phyloP scores from a whole-genome alignment of 2,888 invertebrate species.

The Campopleginae sp. region DNA sequence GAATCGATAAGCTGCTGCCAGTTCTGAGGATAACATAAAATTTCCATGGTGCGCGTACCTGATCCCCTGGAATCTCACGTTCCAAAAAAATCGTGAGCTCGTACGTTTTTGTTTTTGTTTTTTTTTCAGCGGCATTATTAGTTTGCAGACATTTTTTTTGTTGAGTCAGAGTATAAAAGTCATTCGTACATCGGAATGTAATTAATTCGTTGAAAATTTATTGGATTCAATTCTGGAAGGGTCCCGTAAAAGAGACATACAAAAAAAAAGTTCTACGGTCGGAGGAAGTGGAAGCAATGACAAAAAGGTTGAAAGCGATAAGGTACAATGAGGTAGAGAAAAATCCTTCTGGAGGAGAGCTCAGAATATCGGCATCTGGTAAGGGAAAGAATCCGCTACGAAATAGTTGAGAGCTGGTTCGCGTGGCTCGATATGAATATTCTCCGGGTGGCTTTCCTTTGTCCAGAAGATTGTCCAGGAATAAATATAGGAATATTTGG shows the following conservation, averaged over 20 bases:
- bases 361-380: constrained; percentile 41
- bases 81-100: not conserved
- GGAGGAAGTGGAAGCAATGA: constrained; percentile 33
- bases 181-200: not conserved
- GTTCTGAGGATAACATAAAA: not conserved
- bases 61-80: not conserved
- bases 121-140: not conserved
- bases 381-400: not conserved
- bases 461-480: constrained; percentile 76
- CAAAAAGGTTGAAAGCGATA: constrained; percentile 2
- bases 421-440: constrained; percentile 79
- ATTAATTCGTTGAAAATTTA: not conserved
- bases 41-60: not conserved
- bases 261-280: not conserved
- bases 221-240: not conserved
- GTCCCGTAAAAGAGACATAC: not conserved
- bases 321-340: not conserved
- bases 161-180: not conserved
- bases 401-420: constrained; percentile 70
- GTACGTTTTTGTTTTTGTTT: not conserved
- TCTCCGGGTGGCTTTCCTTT: constrained; percentile 75
- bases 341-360: constrained; percentile 27
- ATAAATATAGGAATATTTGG: constrained; percentile 69
- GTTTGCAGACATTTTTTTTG: not conserved
- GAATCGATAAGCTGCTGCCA: constrained; percentile 28